These are phyloP conservation scores for Poicephalus gulielmi DNA, from an alignment of 2,113 vertebrate genomes.

Conservation along the genomic window DNA sequence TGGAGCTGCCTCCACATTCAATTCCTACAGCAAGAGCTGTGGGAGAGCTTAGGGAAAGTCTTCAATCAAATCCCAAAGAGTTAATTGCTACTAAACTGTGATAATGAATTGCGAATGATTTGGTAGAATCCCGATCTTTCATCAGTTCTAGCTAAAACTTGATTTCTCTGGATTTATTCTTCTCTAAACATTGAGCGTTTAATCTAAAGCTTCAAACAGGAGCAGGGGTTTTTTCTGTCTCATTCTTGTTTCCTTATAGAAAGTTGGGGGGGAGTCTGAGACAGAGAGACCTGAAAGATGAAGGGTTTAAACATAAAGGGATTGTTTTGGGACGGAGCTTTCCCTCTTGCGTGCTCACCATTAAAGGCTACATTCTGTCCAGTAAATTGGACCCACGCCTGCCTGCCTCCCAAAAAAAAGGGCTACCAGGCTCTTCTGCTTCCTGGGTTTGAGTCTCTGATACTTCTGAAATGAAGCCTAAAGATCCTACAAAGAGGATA, in stretches of 20 bases:
- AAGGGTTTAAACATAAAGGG: constrained; percentile 35
- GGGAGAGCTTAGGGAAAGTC: neutral
- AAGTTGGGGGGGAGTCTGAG: neutral
- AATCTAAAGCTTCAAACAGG: neutral
- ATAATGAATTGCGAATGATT: neutral
- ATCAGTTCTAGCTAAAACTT: neutral
- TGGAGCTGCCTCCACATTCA: neutral
- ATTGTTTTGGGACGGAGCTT: constrained; percentile 55
- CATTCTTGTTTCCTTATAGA: neutral
- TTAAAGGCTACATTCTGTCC: constrained; percentile 19
- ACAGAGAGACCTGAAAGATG: constrained; percentile 5
- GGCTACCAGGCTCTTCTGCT: constrained; percentile 9
- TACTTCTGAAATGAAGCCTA: constrained; percentile 52
- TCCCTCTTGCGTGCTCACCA: constrained; percentile 9
- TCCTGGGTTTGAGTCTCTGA: constrained; percentile 40
- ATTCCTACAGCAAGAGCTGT: neutral
- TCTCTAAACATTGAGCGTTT: neutral
- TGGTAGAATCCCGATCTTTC: neutral
- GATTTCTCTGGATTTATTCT: neutral
- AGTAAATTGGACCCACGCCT: constrained; percentile 42
- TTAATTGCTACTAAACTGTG: neutral
- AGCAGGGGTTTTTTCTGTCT: neutral
- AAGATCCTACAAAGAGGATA: constrained; percentile 53
- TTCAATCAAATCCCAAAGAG: neutral
- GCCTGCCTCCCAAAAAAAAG: constrained; percentile 11